Base-by-base conservation (phyloP, 2,797 vertebrate genomes). In the Chaetophractus vellerosus region DNA sequence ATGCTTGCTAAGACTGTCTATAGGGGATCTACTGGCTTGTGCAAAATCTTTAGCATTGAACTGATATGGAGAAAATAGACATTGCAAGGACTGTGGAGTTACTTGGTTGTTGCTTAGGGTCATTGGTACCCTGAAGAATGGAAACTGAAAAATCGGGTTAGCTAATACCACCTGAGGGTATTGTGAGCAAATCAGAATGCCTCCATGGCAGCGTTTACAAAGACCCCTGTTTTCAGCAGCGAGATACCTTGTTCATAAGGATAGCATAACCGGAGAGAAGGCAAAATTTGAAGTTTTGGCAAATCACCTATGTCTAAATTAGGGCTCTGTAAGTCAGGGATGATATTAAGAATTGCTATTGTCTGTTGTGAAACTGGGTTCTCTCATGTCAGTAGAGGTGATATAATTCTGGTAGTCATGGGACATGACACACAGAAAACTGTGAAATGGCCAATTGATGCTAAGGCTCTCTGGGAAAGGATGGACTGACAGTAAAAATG, bases 1-100 rank as follows among this genome's bases (percentile, higher is more conserved):
- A 48, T 59, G 15, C 4, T 38, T n/a, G 52, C 36, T 71, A 33
- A 63, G 5, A 28, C 19, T 75, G 4, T 36, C 36, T 24, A 5
- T 31, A 69, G 26, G 4, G 83, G 64, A 41, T 48, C 9, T 71
- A 82, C 10, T 33, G 24, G 31, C 14, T 69, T 71, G 15, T n/a
- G 18, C 63, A 86, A 89, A 18, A 38, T 64, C 3, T 61, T 11
- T 85, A 31, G 0, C n/a, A 28, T 57, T 71, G n/a, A 12, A 61
- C 48, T 55, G 18, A 96, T 50, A 41, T 72, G 18, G 45, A 50
- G 55, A 91, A 91, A 91, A 78, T 55, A 69, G 31, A 55, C 36
- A 45, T 36, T 55, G 71, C 57, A 76, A 63, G 23, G 52, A 41
- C 45, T 50, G 57, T 38, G 2, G 10, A 59, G 16, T 38, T 33